These are phyloP conservation scores for Drosophila oshimai DNA, from an alignment of 1,140 invertebrate species.

Conservation along the genomic window DNA sequence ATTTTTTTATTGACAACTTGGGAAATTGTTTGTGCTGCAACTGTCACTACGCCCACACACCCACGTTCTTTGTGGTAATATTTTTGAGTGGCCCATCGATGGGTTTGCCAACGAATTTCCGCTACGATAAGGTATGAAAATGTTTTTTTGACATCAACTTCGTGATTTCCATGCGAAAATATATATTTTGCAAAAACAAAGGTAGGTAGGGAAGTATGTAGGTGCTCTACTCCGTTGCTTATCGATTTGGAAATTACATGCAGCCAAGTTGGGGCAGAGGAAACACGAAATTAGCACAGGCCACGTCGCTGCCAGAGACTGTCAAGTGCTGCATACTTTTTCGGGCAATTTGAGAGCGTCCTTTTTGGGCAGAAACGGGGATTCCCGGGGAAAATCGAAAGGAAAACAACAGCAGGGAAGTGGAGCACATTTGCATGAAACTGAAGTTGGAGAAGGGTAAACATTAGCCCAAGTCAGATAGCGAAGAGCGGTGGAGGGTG, in stretches of 20 bases:
- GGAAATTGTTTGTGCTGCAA: constrained; percentile 73
- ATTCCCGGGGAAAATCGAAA: not conserved
- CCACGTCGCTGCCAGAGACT: constrained; percentile 32
- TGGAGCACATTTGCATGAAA: constrained; percentile 67
- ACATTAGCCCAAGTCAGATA: constrained; percentile 43
- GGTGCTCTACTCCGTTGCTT: constrained; percentile 47
- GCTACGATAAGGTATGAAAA: constrained; percentile 53
- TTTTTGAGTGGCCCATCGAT: constrained; percentile 50
- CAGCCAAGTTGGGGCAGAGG: constrained; percentile 37
- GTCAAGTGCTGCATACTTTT: constrained; percentile 70
- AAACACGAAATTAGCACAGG: constrained; percentile 66
- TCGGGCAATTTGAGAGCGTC: constrained; percentile 43
- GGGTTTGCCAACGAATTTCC: constrained; percentile 51
- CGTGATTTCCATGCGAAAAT: constrained; percentile 76
- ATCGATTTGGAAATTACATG: constrained; percentile 74
- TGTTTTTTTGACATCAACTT: constrained; percentile 70
- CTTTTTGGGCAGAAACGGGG: not conserved
- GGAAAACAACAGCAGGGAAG: constrained; percentile 5
- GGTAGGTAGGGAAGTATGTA: not conserved
- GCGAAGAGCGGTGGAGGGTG: not conserved
- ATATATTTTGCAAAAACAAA: constrained; percentile 31
- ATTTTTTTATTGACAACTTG: constrained; percentile 73
- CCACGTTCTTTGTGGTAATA: constrained; percentile 46
- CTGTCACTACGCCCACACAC: constrained; percentile 9
- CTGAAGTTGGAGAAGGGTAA: constrained; percentile 26